Evolutionary conservation across 2,797 vertebrate genomes (phyloP), one percentile per base, ranked within the genome.

Genomic region (Orientallactaga sibirica): DNA sequence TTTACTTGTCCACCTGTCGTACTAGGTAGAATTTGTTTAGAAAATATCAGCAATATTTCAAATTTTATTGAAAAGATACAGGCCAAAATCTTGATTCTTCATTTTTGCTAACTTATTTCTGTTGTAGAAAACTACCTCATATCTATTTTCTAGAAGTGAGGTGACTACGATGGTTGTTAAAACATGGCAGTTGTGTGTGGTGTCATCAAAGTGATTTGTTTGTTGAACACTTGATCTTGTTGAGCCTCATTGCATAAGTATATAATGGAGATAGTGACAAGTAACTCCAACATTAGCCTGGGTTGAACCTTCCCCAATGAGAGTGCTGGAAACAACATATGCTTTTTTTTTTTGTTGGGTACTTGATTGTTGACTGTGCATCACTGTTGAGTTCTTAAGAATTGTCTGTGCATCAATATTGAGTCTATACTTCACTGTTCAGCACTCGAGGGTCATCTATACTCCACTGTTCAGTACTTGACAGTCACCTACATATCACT

Each of bases 1-100:
- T 95, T 91, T 88, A 43, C 93, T 86, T 92, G 80, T 89, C 82
- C 48, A 85, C 52, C 18, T 87, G 83, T 94, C 58, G 82, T 78
- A 41, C 58, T 37, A 83, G 79, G 18, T 61, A 77, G n/a, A 77
- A 71, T 95, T 89, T 86, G 24, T 61, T 89, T 91, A 10, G 93
- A 92, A 94, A 85, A 84, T 89, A 88, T 18, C 20, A 66, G 55
- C 22, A 15, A 7, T 76, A 37, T 84, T 77, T 87, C 84, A 52
- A 90, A 88, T 20, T 48, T 90, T 73, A 71, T 62, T 88, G 75
- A 86, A 68, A 88, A 8, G 88, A 70, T 86, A 29, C 24, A 64
- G n/a, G 70, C 58, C 16, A 87, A 79, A 77, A 81, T 84, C 24
- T 89, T 52, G 76, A 11, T 58, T 75, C 37, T 79, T 29, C 86